Evolutionary conservation across 2,113 vertebrate genomes (phyloP).

Genomic region (Pandion haliaetus): DNA sequence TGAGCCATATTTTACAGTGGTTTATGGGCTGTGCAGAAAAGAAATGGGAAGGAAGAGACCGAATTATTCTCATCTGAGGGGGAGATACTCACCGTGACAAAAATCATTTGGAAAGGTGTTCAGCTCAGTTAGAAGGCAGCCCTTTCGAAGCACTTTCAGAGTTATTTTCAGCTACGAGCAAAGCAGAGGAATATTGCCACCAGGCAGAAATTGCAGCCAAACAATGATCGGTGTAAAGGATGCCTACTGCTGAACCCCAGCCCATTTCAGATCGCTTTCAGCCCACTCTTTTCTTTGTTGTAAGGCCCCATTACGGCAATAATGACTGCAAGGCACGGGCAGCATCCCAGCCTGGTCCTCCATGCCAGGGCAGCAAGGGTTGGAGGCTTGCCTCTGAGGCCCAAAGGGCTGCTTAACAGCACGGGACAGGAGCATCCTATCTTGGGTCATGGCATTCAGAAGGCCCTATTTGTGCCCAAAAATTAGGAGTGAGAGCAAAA

Average conservation of each 20-base stretch:
- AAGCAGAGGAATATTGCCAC: constrained; percentile 34
- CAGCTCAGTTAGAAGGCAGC: constrained; percentile 39
- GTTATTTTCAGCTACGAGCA: constrained; percentile 47
- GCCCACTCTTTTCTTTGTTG: not conserved
- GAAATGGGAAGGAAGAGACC: not conserved
- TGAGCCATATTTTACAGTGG: not conserved
- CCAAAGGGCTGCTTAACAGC: not conserved
- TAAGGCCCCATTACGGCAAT: not conserved
- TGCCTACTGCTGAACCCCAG: not conserved
- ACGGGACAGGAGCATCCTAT: not conserved
- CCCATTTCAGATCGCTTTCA: constrained; percentile 4
- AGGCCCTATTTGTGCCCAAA: not conserved
- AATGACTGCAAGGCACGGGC: not conserved
- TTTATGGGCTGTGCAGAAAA: not conserved
- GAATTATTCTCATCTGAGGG: not conserved
- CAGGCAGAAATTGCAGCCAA: constrained; percentile 13
- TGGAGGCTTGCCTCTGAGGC: not conserved
- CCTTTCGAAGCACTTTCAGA: constrained; percentile 15
- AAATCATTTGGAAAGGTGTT: constrained; percentile 17
- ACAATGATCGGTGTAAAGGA: not conserved
- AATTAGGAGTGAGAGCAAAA: not conserved
- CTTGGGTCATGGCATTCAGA: not conserved
- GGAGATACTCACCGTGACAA: not conserved
- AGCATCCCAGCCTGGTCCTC: not conserved
- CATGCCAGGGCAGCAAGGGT: not conserved